These are phyloP conservation scores for Drosophila malerkotliana DNA, from an alignment of 1,140 invertebrate genomes.

Conservation along the genomic window DNA sequence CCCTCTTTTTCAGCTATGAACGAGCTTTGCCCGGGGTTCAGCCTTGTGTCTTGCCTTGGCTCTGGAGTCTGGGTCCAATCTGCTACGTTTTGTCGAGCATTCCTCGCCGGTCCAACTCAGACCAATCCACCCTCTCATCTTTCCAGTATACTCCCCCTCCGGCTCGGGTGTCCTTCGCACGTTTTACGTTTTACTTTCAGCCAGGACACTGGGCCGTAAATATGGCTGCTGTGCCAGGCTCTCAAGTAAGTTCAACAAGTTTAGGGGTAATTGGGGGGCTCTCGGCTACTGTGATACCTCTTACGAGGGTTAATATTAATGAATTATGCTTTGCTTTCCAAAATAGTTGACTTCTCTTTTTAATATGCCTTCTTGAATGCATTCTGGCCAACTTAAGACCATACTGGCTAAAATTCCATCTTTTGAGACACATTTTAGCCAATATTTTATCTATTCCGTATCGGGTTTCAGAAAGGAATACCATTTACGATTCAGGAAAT, in stretches of 20 bases:
- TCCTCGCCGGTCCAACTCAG: slow-evolving; percentile 27
- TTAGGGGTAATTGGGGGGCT: background rate
- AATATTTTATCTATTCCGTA: too few relatives aligned
- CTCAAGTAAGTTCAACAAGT: slow-evolving; percentile 64
- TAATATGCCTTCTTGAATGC: too few relatives aligned
- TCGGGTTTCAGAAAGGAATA: too few relatives aligned
- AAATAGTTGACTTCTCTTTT: too few relatives aligned
- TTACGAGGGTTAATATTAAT: background rate
- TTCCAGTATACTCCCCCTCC: background rate
- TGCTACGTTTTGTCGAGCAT: slow-evolving; percentile 74
- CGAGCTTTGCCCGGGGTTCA: slow-evolving; percentile 58
- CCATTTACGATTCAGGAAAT: too few relatives aligned
- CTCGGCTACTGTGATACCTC: slow-evolving; percentile 14
- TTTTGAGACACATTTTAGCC: too few relatives aligned
- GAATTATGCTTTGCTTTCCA: background rate
- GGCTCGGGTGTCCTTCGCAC: slow-evolving; percentile 56
- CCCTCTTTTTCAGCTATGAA: slow-evolving; percentile 10
- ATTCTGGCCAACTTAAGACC: too few relatives aligned
- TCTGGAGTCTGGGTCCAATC: slow-evolving; percentile 60
- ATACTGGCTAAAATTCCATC: too few relatives aligned
- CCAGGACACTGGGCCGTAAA: slow-evolving; percentile 43
- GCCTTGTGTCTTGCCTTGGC: slow-evolving; percentile 37
- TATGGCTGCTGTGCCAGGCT: slow-evolving; percentile 23
- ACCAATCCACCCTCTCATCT: slow-evolving; percentile 3
- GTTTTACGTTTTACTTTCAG: slow-evolving; percentile 65